Evolutionary conservation across 1,140 invertebrate species (phyloP).

Genomic region (Drosophila simulans): DNA sequence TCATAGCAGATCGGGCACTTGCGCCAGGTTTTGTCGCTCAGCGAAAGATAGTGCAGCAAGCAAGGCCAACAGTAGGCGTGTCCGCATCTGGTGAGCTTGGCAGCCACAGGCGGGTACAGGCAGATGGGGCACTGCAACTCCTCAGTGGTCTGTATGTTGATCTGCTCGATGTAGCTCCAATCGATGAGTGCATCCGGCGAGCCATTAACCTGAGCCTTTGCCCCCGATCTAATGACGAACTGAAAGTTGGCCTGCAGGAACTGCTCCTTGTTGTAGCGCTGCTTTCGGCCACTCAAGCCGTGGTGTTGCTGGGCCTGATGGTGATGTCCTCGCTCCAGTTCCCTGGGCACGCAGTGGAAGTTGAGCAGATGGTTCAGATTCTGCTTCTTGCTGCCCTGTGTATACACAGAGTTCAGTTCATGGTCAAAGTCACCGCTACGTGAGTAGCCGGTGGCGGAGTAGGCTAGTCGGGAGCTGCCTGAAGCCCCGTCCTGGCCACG

Average conservation of each 20-base stretch:
- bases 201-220: slow-evolving; percentile 89
- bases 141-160: slow-evolving; percentile 90
- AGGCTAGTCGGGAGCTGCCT: slow-evolving; percentile 71
- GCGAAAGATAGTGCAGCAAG: slow-evolving; percentile 95
- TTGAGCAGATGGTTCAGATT: slow-evolving; percentile 97
- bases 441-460: slow-evolving; percentile 44
- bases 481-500: slow-evolving; percentile 51
- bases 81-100: slow-evolving; percentile 96
- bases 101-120: slow-evolving; percentile 92
- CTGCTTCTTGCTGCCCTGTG: slow-evolving; percentile 94
- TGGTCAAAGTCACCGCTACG: slow-evolving; percentile 85
- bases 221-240: slow-evolving; percentile 93
- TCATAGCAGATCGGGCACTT: slow-evolving; percentile 96
- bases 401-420: slow-evolving; percentile 92
- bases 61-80: slow-evolving; percentile 99
- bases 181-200: slow-evolving; percentile 94
- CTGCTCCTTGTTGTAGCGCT: slow-evolving; percentile 94
- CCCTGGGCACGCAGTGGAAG: slow-evolving; percentile 89
- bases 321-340: slow-evolving; percentile 83
- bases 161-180: slow-evolving; percentile 96
- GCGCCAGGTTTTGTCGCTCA: slow-evolving; percentile 90
- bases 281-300: slow-evolving; percentile 74
- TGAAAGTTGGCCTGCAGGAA: slow-evolving; percentile 98
- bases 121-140: slow-evolving; percentile 95
- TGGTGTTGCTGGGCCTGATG: slow-evolving; percentile 37